Evolutionary conservation across 2,797 vertebrate genomes (phyloP).

Genomic region (Okamejei kenojei): DNA sequence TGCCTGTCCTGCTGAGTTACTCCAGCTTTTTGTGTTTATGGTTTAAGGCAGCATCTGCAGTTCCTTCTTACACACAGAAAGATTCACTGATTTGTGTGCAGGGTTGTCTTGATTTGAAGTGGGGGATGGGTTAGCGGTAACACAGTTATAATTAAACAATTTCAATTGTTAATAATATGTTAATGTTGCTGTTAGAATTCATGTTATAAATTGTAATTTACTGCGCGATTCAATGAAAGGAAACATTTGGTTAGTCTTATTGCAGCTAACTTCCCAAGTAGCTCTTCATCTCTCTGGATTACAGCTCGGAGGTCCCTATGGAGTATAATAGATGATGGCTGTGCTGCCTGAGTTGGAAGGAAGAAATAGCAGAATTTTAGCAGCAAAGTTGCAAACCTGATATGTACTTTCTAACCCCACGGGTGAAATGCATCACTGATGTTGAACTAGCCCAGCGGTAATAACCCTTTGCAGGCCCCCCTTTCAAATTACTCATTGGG

Average conservation of each 20-base stretch:
- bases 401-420: neutral
- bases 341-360: neutral
- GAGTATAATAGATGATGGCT: neutral
- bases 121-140: no score
- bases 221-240: neutral
- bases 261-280: neutral
- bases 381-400: neutral
- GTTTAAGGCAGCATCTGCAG: no score
- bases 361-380: conserved; percentile 2
- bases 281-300: neutral
- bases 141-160: neutral
- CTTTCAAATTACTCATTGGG: neutral
- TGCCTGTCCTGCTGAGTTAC: no score
- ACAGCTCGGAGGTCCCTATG: neutral
- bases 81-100: neutral
- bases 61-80: no score
- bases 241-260: neutral
- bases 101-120: neutral
- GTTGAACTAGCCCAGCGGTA: neutral
- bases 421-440: neutral
- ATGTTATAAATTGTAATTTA: neutral
- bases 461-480: neutral
- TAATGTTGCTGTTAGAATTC: neutral
- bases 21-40: no score
- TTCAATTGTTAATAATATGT: neutral